phyloP scores from a whole-genome alignment of 2,888 invertebrate genomes.

The Carcina quercana region DNA sequence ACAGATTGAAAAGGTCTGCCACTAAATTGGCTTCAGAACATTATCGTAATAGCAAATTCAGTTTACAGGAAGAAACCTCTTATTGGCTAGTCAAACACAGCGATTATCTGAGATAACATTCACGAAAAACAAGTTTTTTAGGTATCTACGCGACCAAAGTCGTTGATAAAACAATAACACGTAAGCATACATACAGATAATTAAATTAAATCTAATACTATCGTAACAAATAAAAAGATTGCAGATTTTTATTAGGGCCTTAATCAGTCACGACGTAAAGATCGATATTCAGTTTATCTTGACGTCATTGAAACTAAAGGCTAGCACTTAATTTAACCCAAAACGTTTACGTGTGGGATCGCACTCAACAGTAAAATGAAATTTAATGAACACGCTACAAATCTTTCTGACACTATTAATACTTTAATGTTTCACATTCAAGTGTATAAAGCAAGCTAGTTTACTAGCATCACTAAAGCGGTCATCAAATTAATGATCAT shows the following conservation, averaged over 20 bases:
- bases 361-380: no score
- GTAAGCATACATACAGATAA: not conserved
- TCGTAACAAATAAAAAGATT: not conserved
- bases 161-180: not conserved
- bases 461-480: no score
- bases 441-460: no score
- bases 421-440: no score
- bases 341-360: no score
- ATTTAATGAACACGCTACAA: no score
- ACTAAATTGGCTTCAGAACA: no score
- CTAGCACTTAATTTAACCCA: no score
- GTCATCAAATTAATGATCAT: no score
- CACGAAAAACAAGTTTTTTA: conserved; percentile 5
- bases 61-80: conserved; percentile 1
- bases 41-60: no score
- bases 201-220: conserved; percentile 2
- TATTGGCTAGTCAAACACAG: conserved; percentile 4
- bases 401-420: no score
- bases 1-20: no score
- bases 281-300: conserved; percentile 6
- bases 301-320: conserved; percentile 4
- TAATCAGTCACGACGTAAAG: conserved; percentile 3
- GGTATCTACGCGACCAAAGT: not conserved
- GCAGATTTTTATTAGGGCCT: conserved; percentile 2
- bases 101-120: conserved; percentile 7